These are phyloP conservation scores for Sanderia malayensis DNA, from an alignment of 30 jellyfish, hydroid and myxozoan genomes.

Conservation along the genomic window DNA sequence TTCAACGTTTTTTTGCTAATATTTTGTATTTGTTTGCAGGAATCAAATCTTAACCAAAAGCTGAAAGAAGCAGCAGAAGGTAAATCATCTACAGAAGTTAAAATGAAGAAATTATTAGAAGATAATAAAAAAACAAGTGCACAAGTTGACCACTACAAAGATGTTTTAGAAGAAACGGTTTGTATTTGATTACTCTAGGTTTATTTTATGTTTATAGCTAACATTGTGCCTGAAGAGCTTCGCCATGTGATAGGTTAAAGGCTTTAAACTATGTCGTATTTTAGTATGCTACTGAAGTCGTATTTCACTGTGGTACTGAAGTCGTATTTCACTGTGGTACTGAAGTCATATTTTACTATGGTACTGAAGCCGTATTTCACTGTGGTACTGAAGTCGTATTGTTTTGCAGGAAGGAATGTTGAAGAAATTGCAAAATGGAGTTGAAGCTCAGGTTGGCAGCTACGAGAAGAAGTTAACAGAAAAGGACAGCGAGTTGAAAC, in stretches of 20 bases:
- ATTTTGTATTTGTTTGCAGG: neutral
- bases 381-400: no score
- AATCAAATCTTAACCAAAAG: constrained; percentile 27
- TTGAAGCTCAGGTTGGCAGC: constrained; percentile 81
- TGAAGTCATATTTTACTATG: no score
- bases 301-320: no score
- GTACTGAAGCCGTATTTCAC: no score
- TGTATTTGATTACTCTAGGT: no score
- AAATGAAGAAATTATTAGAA: constrained; percentile 49
- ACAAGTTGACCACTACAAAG: constrained; percentile 68
- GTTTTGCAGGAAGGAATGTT: constrained; percentile 77
- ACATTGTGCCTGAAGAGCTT: no score
- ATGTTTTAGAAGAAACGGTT: constrained; percentile 87
- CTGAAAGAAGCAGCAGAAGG: constrained; percentile 26
- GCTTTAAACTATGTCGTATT: no score
- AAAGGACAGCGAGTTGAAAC: constrained; percentile 58
- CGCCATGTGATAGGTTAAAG: no score
- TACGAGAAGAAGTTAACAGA: constrained; percentile 70
- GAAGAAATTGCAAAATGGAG: constrained; percentile 72
- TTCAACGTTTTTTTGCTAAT: no score
- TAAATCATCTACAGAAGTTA: constrained; percentile 11
- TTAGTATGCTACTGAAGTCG: no score
- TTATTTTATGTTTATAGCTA: no score
- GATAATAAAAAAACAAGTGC: constrained; percentile 47
- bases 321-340: no score